phyloP scores from a whole-genome alignment of 2,797 vertebrate species.

The Cyclura pinguis region DNA sequence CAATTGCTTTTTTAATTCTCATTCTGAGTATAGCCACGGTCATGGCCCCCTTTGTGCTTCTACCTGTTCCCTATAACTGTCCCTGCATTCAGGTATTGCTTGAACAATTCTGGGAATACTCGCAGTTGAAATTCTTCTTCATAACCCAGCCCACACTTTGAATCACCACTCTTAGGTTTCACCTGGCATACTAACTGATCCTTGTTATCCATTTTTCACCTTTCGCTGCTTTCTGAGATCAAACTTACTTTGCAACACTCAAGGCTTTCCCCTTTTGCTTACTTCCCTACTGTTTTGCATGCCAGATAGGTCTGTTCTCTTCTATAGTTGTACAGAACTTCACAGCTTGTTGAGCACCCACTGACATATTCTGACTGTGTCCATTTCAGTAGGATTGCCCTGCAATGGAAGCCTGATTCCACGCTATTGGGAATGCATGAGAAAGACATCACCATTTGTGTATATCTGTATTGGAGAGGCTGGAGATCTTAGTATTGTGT shows the following conservation, averaged over 20 bases:
- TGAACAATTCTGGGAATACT: not conserved
- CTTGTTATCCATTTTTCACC: not conserved
- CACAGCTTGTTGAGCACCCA: not conserved
- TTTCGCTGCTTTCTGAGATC: not conserved
- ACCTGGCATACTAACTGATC: not conserved
- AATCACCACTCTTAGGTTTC: not conserved
- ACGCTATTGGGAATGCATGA: not conserved
- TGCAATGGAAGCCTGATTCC: not conserved
- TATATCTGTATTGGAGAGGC: not conserved
- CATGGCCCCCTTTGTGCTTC: not conserved
- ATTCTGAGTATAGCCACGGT: not conserved
- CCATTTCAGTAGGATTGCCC: not conserved
- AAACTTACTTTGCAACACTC: not conserved
- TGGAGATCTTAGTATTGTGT: not conserved
- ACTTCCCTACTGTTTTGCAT: not conserved
- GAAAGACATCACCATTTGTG: not conserved
- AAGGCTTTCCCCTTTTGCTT: not conserved
- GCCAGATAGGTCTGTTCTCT: not conserved
- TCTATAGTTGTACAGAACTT: not conserved
- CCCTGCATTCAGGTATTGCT: not conserved
- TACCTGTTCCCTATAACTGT: not conserved
- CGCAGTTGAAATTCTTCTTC: not conserved
- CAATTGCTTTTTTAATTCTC: not conserved
- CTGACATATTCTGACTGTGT: not conserved
- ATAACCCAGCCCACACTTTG: not conserved